phyloP scores from a whole-genome alignment of 2,888 invertebrate species.

The Ectemnius lituratus region DNA sequence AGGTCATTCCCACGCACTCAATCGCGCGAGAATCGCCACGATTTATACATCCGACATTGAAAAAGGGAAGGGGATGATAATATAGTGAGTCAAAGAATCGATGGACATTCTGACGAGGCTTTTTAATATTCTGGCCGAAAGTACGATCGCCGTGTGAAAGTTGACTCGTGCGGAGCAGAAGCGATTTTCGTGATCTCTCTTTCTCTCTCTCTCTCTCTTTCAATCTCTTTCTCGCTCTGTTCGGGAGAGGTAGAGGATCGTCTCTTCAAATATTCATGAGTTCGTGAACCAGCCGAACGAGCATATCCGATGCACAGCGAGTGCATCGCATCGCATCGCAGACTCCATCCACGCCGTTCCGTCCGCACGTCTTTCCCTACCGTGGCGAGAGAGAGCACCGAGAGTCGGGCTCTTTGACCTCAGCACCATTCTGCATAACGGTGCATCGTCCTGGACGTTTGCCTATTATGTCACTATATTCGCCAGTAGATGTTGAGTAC shows the following conservation, averaged over 20 bases:
- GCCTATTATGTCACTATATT: constrained; percentile 69
- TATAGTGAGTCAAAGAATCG: background rate
- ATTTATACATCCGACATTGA: background rate
- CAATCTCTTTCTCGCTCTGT: background rate
- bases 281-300: constrained; percentile 43
- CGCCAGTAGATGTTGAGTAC: constrained; percentile 15
- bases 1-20: background rate
- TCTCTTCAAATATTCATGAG: constrained; percentile 56
- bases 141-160: constrained; percentile 23
- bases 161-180: constrained; percentile 5
- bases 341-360: constrained; percentile 27
- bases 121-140: background rate
- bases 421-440: constrained; percentile 72
- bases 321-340: constrained; percentile 47
- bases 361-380: constrained; percentile 41
- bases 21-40: constrained; percentile 7
- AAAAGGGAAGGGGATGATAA: background rate
- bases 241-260: constrained; percentile 1
- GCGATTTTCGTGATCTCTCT: background rate
- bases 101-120: background rate
- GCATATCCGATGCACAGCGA: constrained; percentile 50
- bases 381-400: constrained; percentile 28
- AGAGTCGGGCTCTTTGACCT: constrained; percentile 59
- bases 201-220: background rate
- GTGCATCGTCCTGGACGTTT: constrained; percentile 71